Evolutionary conservation across 2,888 invertebrate species (phyloP), one percentile per base, ranked within the genome.

Genomic region (Liopterus haemorrhoidalis): DNA sequence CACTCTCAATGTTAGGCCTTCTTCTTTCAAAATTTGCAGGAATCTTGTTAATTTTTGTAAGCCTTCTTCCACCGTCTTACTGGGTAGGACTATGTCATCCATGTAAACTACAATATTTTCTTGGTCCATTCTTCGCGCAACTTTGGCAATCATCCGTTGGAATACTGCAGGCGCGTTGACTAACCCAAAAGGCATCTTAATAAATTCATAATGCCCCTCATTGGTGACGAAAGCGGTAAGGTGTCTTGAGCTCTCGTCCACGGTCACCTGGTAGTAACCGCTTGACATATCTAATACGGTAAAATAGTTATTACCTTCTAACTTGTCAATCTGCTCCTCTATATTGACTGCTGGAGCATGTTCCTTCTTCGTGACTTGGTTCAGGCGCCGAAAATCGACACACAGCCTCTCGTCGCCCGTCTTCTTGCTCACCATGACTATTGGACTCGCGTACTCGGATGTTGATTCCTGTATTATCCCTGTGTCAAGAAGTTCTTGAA

Each of bases 41-140:
- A 49, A 30, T 21, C 22, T 28, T 41, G 1, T 8, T 24, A 49
- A 4, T n/a, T 48, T 43, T 4, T 37, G 3, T 11, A 42, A 3
- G 25, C 42, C 41, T 30, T 54, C 54, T 35, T 46, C 41, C 20
- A 43, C 52, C 20, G 47, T 42, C 30, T 51, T 49, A 24, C 52
- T 52, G 38, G 53, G 53, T 5, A 55, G 33, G 22, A 52, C 15
- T 15, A 55, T 54, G 37, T 56, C 55, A 16, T 57, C 55, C 15
- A 55, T 56, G 36, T 52, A 57, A 28, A 51, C 53, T 14, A 49
- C 47, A 39, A 55, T 50, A 31, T 42, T 33, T n/a, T 48, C 21
- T 21, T 51, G 30, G 8, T 48, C 41, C 16, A 50, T 22, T 36
- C 49, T 39, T 40, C 53, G 43, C n/a, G 53, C 22, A 2, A 49